Evolutionary conservation across 2,797 vertebrate species (phyloP), one percentile per base, ranked within the genome.

Genomic region (Mormyrops boulengeri): DNA sequence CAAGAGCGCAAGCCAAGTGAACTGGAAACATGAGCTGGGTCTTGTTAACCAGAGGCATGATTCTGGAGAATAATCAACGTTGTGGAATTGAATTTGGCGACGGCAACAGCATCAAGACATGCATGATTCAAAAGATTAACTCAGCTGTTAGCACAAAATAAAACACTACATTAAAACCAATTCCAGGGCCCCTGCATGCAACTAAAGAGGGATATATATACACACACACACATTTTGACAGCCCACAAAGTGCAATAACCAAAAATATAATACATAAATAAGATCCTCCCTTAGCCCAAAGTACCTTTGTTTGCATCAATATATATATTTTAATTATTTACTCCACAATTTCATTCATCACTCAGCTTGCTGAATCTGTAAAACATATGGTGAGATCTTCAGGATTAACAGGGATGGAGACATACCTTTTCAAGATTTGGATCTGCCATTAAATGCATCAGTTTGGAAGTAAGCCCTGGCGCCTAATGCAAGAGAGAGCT

Each of bases 401-500:
- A 90, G 30, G 26, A 69, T 52, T 34, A 85, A 90, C 89, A 22
- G 38, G 4, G 1, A 92, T 90, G 38, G 69, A 92, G 49, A 91
- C 91, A 26, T 96, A 97, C 95, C 94, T 97, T 94, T 93, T 95
- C 93, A 91, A 94, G 91, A 91, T 94, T 93, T 91, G 93, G 93
- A 95, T 94, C 94, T 93, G 92, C 94, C 94, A 95, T 94, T 94
- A 95, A 96, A 94, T 90, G 88, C 93, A 95, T 93, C 90, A 91
- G 93, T 96, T 96, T 97, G 95, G 95, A 96, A 95, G 93, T 95
- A 93, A 94, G 30, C 90, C 95, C 96, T 94, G 94, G 92, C 88
- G 94, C 92, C 96, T 96, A 93, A 91, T 94, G 93, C 92, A 94
- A 95, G 94, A 95, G 89, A 95, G 93, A 94, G 94, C 92, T 94